Percentiles rank a stretch among this genome's conserved stretches.
Conservation (phyloP, 1,140 invertebrate genomes). For the Pentalonia nigronervosa region DNA sequence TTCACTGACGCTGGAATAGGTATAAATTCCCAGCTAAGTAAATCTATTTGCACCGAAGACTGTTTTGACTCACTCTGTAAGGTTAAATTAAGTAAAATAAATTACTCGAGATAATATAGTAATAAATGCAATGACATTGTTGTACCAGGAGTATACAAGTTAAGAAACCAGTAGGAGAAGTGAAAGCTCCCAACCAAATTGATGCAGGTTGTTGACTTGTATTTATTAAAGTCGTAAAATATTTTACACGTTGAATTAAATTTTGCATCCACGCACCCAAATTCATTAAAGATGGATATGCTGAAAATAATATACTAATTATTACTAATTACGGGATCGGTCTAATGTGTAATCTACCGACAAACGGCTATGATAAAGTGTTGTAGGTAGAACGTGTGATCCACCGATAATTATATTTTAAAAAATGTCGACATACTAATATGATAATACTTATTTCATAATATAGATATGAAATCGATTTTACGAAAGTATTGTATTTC, state of each 20-base stretch:
- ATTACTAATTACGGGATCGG: no score
- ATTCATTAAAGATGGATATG: conserved; percentile 81
- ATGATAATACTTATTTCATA: no score
- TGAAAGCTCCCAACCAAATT: conserved; percentile 41
- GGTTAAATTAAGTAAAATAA: not conserved
- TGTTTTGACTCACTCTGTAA: conserved; percentile 8
- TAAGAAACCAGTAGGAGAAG: conserved; percentile 5
- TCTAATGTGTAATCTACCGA: no score
- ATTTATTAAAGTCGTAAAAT: conserved; percentile 77
- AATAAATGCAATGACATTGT: not conserved
- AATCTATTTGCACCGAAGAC: not conserved
- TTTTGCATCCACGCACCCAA: conserved; percentile 85
- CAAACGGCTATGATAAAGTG: no score
- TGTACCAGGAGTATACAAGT: conserved; percentile 5
- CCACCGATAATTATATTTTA: no score
- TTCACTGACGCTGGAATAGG: conserved; percentile 62
- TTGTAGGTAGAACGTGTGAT: no score
- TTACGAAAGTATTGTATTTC: no score
- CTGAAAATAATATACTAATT: conserved; percentile 60
- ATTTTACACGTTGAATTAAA: conserved; percentile 74
- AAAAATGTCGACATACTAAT: no score
- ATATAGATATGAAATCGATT: no score
- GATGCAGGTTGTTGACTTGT: conserved; percentile 71
- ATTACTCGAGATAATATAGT: not conserved
- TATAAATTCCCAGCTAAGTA: conserved; percentile 4